Percentiles rank a stretch among this genome's conserved stretches.
These are phyloP conservation scores for Drosophila bifasciata DNA, from an alignment of 1,140 invertebrate genomes.

Conservation along the genomic window DNA sequence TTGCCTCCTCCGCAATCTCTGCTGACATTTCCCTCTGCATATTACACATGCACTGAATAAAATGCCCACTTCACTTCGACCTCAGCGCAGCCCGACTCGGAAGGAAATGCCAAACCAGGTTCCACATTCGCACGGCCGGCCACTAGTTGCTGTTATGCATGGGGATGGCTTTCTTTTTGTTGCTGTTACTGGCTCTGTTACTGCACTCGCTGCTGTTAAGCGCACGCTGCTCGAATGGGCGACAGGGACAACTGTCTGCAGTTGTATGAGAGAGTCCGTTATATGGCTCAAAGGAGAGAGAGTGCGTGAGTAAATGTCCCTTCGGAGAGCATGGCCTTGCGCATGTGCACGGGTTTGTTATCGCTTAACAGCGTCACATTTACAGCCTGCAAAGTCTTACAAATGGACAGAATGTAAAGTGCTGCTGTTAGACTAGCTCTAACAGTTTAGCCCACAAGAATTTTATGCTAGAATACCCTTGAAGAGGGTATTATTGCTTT, in stretches of 20 bases:
- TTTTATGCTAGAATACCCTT: slow-evolving; percentile 1
- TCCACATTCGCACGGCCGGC: slow-evolving; percentile 53
- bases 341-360: slow-evolving; percentile 31
- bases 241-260: slow-evolving; percentile 16
- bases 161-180: slow-evolving; percentile 25
- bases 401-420: too few species aligned
- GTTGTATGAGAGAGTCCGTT: slow-evolving; percentile 27
- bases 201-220: neutral
- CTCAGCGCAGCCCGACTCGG: slow-evolving; percentile 33
- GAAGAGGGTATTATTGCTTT: too few species aligned
- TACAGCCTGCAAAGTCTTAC: too few species aligned
- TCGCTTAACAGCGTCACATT: neutral
- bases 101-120: slow-evolving; percentile 39
- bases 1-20: slow-evolving; percentile 8
- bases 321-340: neutral
- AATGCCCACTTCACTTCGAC: slow-evolving; percentile 43
- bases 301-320: slow-evolving; percentile 29
- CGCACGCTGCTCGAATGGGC: neutral
- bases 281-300: neutral
- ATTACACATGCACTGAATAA: slow-evolving; percentile 7
- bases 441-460: slow-evolving; percentile 18
- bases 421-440: too few species aligned
- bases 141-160: slow-evolving; percentile 80
- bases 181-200: slow-evolving; percentile 26
- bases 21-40: slow-evolving; percentile 17